These are phyloP conservation scores for Digitonthophagus gazella DNA, from an alignment of 2,888 invertebrate genomes.

Conservation along the genomic window DNA sequence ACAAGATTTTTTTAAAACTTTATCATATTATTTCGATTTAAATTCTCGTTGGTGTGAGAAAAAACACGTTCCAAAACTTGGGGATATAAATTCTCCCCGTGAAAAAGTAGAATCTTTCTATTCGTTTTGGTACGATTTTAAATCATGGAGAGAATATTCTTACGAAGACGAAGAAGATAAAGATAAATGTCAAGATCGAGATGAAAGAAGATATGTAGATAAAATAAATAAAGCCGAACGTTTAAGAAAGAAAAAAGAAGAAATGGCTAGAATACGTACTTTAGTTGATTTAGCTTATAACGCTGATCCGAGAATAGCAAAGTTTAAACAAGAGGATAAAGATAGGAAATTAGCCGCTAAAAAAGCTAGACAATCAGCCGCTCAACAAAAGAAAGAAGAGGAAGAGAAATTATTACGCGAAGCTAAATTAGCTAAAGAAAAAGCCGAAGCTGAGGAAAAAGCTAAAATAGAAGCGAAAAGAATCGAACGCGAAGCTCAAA, in stretches of 20 bases:
- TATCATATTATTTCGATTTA: slow-evolving; percentile 67
- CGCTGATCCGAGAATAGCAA: slow-evolving; percentile 88
- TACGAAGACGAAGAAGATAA: slow-evolving; percentile 99
- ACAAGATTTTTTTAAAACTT: slow-evolving; percentile 73
- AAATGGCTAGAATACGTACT: slow-evolving; percentile 86
- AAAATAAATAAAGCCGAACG: slow-evolving; percentile 94
- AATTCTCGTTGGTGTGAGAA: slow-evolving; percentile 92
- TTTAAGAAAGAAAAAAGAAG: slow-evolving; percentile 93
- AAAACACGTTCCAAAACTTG: slow-evolving; percentile 78
- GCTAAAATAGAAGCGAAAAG: slow-evolving; percentile 78
- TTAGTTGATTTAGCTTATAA: slow-evolving; percentile 93
- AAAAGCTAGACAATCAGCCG: slow-evolving; percentile 81
- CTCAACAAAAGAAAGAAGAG: slow-evolving; percentile 79
- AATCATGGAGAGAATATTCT: slow-evolving; percentile 98
- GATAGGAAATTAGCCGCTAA: slow-evolving; percentile 87
- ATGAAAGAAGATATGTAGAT: slow-evolving; percentile 92
- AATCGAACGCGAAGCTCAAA: slow-evolving; percentile 81
- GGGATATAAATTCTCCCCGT: slow-evolving; percentile 70
- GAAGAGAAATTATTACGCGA: slow-evolving; percentile 75
- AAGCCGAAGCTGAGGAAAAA: slow-evolving; percentile 77
- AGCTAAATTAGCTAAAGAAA: slow-evolving; percentile 71
- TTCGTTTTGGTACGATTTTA: slow-evolving; percentile 97
- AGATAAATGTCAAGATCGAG: slow-evolving; percentile 94
- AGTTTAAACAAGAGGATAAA: slow-evolving; percentile 92
- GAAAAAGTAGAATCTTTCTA: slow-evolving; percentile 93